phyloP scores from a whole-genome alignment of 2,797 vertebrate genomes.

The Spinibarbus caldwelli region DNA sequence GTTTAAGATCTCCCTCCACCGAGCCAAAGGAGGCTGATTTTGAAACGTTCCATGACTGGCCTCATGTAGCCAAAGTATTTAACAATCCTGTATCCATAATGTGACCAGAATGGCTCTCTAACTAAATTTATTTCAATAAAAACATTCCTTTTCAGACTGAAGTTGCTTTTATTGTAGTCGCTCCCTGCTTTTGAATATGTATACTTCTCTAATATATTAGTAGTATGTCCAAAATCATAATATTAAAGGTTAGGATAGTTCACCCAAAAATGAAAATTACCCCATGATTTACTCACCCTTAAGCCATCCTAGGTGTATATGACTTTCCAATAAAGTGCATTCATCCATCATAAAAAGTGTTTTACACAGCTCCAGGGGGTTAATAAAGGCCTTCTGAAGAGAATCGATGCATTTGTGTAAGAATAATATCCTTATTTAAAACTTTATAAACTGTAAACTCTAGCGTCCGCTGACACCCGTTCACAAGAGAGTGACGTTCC shows the following conservation, averaged over 20 bases:
- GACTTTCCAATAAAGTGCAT: neutral
- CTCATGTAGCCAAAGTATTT: constrained; percentile 36
- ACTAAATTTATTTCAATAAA: constrained; percentile 55
- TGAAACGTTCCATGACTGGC: constrained; percentile 46
- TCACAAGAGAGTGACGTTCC: neutral
- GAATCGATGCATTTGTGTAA: neutral
- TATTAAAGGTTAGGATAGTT: neutral
- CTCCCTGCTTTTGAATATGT: neutral
- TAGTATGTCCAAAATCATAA: neutral
- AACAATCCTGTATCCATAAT: constrained; percentile 28
- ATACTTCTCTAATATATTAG: neutral
- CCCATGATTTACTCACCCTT: neutral
- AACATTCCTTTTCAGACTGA: constrained; percentile 47
- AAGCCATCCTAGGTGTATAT: neutral
- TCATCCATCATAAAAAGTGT: neutral
- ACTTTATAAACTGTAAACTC: neutral
- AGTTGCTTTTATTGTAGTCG: neutral
- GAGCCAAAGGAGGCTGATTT: constrained; percentile 59
- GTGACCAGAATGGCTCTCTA: constrained; percentile 17
- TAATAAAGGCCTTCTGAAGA: neutral
- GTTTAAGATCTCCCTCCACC: constrained; percentile 60
- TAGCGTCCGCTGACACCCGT: neutral
- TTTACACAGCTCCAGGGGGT: neutral
- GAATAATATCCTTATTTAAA: neutral
- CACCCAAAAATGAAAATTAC: neutral